Base-by-base conservation (phyloP, 2,113 vertebrate genomes). In the Rhinogobius similis region DNA sequence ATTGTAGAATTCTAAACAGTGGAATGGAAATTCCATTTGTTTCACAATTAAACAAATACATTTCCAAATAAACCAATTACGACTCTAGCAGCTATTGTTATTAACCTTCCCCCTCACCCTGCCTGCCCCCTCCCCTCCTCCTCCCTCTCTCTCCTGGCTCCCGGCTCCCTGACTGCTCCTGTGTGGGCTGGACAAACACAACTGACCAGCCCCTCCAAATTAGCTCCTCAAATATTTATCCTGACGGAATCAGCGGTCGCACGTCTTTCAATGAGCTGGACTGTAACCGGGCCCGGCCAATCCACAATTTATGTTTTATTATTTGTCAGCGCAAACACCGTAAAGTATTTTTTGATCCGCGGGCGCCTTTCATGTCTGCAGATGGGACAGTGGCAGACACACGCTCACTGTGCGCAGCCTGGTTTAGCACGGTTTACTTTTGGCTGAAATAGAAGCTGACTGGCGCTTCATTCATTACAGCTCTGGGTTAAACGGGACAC, bases 191-290 rank as follows among this genome's bases (percentile, higher is more conserved):
- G 8, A 74, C 43, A 75, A 73, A 82, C 73, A 76, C 66, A 71
- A 86, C 68, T 82, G 82, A 86, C 78, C 65, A 87, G 75, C 74
- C 78, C 82, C 70, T 90, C 90, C 76, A 81, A 92, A 92, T 91
- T 92, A 92, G 90, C 90, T 92, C 89, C 80, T 85, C 86, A 92
- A 92, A 92, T 92, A 92, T 92, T 92, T 91, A 72, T 89, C 83
- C 38, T 80, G 66, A 76, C 81, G 89, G 89, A 90, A 85, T 83
- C 86, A 77, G 90, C 71, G 89, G 87, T 89, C 84, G 90, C 75
- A 76, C 72, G 85, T 70, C 72, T 84, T 88, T 91, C 86, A 92
- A 91, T 89, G 89, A 89, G 79, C 75, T 74, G 88, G 82, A 85
- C 90, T 88, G 81, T 87, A 5, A 88, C 82, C 78, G 70, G n/a